Evolutionary conservation across 2,888 invertebrate species (phyloP).

Genomic region (Drosophila seclusa): DNA sequence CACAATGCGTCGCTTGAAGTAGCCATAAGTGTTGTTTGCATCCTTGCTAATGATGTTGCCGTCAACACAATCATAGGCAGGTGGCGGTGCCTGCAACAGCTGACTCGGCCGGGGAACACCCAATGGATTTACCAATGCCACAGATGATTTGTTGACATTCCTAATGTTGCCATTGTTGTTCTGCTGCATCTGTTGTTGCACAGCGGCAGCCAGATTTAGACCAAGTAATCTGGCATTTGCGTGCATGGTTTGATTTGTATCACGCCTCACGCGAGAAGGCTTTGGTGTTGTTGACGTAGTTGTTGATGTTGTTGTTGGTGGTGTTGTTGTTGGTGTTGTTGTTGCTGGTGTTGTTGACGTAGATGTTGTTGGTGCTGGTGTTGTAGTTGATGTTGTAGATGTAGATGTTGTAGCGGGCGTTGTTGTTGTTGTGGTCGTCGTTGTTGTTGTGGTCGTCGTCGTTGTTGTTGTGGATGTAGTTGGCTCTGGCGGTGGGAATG

Average conservation of each 20-base stretch:
- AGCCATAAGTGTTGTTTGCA: slow-evolving; percentile 89
- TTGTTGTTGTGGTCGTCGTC: slow-evolving; percentile 86
- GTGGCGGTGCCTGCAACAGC: slow-evolving; percentile 18
- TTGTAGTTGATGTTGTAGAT: slow-evolving; percentile 83
- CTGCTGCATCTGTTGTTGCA: slow-evolving; percentile 47
- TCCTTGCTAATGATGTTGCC: slow-evolving; percentile 88
- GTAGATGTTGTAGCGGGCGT: slow-evolving; percentile 85
- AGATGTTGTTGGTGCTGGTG: slow-evolving; percentile 81
- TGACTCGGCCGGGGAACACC: slow-evolving; percentile 43
- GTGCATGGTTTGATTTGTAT: slow-evolving; percentile 68
- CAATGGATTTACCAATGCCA: slow-evolving; percentile 66
- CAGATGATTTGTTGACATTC: slow-evolving; percentile 43
- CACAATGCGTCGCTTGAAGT: slow-evolving; percentile 88
- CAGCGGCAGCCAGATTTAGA: slow-evolving; percentile 68
- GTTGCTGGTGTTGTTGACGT: slow-evolving; percentile 85
- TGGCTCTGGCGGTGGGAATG: slow-evolving; percentile 86
- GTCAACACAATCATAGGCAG: slow-evolving; percentile 86
- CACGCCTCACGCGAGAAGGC: slow-evolving; percentile 61
- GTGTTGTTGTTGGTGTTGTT: slow-evolving; percentile 84
- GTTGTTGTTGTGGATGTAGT: slow-evolving; percentile 84
- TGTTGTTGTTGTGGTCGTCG: slow-evolving; percentile 84
- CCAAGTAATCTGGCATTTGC: slow-evolving; percentile 79
- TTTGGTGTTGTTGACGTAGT: slow-evolving; percentile 83
- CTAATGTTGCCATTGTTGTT: slow-evolving; percentile 14
- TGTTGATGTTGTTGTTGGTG: slow-evolving; percentile 85